Base-by-base conservation (phyloP, 1,140 invertebrate species). In the Luehdorfia chinensis region DNA sequence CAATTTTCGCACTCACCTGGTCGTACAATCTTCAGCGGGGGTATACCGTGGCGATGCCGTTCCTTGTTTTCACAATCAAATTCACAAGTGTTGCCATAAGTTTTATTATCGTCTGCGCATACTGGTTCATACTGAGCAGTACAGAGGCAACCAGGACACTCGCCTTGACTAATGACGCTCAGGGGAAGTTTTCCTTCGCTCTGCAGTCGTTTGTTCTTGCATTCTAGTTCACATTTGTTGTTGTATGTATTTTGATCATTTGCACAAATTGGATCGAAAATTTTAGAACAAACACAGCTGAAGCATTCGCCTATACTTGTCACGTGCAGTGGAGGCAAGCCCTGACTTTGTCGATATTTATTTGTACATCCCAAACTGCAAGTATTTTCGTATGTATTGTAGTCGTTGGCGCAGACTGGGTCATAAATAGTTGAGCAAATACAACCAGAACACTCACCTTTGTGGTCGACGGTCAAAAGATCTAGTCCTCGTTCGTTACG, bases 381-480 rank as follows among this genome's bases (percentile, higher is more conserved):
- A 27, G 30, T 7, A 12, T 49, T 52, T 19, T 12, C 30, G 14
- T 49, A 55, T 4, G 47, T 55, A 1, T 28, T 36, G 1, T 32
- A 16, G 14, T 53, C 31, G 27, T 25, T 47, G 6, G 91, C 92
- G 62, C 92, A 93, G 7, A 93, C 88, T 12, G 92, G 92, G 70
- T 88, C 89, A 45, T n/a, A 28, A 2, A 28, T 6, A 4, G 25
- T 8, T 4, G 25, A 8, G 25, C 25, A 28, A 28, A 28, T 28
- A 28, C 25, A 28, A n/a, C n/a, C 25, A 6, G 28, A 31, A 9
- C 28, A 31, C 12, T 31, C 28, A 11, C 11, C 11, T 12, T 12
- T 2, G 11, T 31, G 11, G 11, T 3, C 28, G 2, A 31, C 5
- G n/a, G n/a, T 11, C 2, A 31, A 13, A 12, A 11, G 11, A 2